A percentile compares a stretch with the other conserved stretches of the same genome.
Evolutionary conservation across 2,888 invertebrate species (phyloP).

Genomic region (Lacanobia oleracea): DNA sequence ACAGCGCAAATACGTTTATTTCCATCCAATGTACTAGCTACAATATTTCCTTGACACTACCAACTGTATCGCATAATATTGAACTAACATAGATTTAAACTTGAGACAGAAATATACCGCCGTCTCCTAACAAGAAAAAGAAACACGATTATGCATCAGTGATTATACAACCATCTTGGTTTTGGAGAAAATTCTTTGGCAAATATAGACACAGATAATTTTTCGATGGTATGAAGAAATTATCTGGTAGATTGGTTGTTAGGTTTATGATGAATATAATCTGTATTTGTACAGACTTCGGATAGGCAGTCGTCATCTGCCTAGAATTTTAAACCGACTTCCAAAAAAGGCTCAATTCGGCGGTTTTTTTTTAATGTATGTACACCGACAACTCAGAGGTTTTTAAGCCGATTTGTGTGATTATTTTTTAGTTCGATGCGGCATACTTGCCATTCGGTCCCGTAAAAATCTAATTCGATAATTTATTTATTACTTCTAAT

Average conservation of each 20-base stretch:
- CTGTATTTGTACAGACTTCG: too few relatives aligned
- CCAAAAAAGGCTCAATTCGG: too few relatives aligned
- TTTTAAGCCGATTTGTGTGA: too few relatives aligned
- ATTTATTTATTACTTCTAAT: too few relatives aligned
- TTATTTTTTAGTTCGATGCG: too few relatives aligned
- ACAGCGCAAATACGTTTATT: conserved; percentile 20
- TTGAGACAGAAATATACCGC: conserved; percentile 2
- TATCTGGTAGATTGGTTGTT: background rate
- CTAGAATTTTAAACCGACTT: too few relatives aligned
- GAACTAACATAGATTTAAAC: conserved; percentile 34
- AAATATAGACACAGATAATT: conserved; percentile 36
- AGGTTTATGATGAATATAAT: too few relatives aligned
- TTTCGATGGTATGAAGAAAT: conserved; percentile 23
- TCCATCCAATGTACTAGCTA: background rate
- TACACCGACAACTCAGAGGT: too few relatives aligned
- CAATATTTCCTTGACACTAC: conserved; percentile 29
- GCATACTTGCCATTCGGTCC: too few relatives aligned
- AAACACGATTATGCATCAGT: conserved; percentile 7
- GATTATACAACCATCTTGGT: conserved; percentile 35
- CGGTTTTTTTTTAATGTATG: too few relatives aligned
- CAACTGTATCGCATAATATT: conserved; percentile 23
- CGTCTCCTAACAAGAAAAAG: background rate
- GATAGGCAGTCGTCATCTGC: too few relatives aligned
- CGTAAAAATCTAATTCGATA: too few relatives aligned
- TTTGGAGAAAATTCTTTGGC: conserved; percentile 34